Conservation (phyloP, 1,140 invertebrate genomes). For the Tachypleus tridentatus region DNA sequence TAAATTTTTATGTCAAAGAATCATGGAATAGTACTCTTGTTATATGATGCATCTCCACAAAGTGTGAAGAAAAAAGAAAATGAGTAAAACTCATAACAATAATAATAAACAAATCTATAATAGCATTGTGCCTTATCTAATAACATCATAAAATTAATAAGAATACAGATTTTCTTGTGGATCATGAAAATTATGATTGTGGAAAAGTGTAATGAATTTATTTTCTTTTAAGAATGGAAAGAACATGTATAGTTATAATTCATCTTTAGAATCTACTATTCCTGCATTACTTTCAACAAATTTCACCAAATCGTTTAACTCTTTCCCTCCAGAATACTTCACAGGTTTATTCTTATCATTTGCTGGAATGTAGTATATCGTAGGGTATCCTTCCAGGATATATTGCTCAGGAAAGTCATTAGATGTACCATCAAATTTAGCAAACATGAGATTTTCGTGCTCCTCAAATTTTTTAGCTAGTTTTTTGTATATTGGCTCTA, state of each 20-base stretch:
- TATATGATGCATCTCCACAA: no score
- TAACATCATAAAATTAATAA: no score
- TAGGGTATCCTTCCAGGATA: constrained; percentile 40
- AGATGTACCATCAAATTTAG: constrained; percentile 41
- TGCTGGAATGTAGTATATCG: constrained; percentile 39
- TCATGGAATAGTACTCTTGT: no score
- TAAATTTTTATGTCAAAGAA: no score
- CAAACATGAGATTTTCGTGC: constrained; percentile 35
- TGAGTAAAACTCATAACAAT: no score
- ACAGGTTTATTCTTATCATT: constrained; percentile 35
- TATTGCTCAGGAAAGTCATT: constrained; percentile 40
- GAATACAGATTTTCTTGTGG: no score
- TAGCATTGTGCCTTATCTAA: no score
- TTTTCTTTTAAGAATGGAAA: no score
- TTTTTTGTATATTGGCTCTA: constrained; percentile 36
- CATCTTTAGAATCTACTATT: constrained; percentile 16
- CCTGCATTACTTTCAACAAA: constrained; percentile 20
- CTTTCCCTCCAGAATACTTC: constrained; percentile 37
- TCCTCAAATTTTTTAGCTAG: constrained; percentile 31
- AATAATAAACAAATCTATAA: no score
- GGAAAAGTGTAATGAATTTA: no score
- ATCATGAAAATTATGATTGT: no score
- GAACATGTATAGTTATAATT: constrained; percentile 13
- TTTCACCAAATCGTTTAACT: constrained; percentile 32
- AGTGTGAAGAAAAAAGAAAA: no score